Evolutionary conservation across 2,113 vertebrate species (phyloP), one percentile per base, ranked within the genome.

Genomic region (Neoarius graeffei): DNA sequence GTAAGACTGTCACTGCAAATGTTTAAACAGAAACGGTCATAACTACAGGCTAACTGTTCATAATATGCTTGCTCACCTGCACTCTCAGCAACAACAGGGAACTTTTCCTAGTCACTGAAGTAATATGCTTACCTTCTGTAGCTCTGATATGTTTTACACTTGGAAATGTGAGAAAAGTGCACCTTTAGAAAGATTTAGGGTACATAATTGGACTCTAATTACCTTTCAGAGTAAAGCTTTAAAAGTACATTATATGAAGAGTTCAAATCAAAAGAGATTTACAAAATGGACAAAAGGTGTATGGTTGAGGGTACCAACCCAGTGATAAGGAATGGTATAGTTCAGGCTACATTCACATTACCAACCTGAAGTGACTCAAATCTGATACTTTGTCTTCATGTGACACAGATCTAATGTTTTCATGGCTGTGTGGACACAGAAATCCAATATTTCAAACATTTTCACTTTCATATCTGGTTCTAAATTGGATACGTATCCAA

Each of bases 1-100:
- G 20, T 85, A 56, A 76, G 84, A 54, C 56, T 60, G 27, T 35
- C 15, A 66, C 23, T 54, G 85, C 57, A 62, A 60, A 60, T 85
- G 23, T 74, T 77, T 77, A 52, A 77, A 52, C 4, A n/a, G 57
- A 77, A 77, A 76, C 54, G 3, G 30, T 0, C 52, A 56, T 27
- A 54, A 80, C 52, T 80, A 30, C 52, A 56, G 15, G 14, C 13
- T 30, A 30, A 66, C 23, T 66, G 10, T 23, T 27, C 7, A 71
- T 35, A 71, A 35, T 71, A 71, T 17, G 15, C 17, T 71, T 35
- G 15, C 71, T 54, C 23, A 54, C 13, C 48, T 77, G 11, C 48
- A 54, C 23, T n/a, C 74, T 54, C 50, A 1, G 48, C 11, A 77
- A 77, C 14, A 25, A 52, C 52, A n/a, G 5, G 1, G 19, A 5